Evolutionary conservation across 2,113 vertebrate species (phyloP).

Genomic region (Aptenodytes forsteri): DNA sequence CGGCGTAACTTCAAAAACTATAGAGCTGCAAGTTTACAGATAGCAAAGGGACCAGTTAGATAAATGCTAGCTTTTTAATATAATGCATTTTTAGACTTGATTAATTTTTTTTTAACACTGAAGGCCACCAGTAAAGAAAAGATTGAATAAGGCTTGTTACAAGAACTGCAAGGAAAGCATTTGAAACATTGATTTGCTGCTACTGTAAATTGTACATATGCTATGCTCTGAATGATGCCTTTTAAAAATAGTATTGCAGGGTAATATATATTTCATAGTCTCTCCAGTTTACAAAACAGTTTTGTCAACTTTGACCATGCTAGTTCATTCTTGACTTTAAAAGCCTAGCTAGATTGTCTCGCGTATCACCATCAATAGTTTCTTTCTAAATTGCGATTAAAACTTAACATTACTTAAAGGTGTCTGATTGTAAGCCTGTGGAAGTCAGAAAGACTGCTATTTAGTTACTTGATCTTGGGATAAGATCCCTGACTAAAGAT

Average conservation of each 20-base stretch:
- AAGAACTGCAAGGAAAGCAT: background rate
- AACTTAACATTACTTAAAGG: background rate
- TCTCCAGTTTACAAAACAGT: background rate
- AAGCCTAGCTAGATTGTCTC: background rate
- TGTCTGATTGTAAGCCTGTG: background rate
- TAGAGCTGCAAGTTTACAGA: background rate
- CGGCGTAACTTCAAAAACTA: rapidly evolving
- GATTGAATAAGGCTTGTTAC: background rate
- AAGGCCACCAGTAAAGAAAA: background rate
- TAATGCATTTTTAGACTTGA: background rate
- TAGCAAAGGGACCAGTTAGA: background rate
- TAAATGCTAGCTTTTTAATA: background rate
- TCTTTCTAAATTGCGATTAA: background rate
- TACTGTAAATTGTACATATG: background rate
- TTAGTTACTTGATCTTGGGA: background rate
- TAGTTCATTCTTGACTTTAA: background rate
- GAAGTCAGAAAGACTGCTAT: background rate
- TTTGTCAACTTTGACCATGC: background rate
- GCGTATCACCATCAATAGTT: background rate
- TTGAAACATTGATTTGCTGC: background rate
- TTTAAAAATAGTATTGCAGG: background rate
- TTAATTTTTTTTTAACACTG: background rate
- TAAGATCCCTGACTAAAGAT: background rate
- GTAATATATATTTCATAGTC: background rate
- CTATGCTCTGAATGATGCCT: background rate